phyloP scores from a whole-genome alignment of 2,113 vertebrate genomes.

The Podarcis muralis region DNA sequence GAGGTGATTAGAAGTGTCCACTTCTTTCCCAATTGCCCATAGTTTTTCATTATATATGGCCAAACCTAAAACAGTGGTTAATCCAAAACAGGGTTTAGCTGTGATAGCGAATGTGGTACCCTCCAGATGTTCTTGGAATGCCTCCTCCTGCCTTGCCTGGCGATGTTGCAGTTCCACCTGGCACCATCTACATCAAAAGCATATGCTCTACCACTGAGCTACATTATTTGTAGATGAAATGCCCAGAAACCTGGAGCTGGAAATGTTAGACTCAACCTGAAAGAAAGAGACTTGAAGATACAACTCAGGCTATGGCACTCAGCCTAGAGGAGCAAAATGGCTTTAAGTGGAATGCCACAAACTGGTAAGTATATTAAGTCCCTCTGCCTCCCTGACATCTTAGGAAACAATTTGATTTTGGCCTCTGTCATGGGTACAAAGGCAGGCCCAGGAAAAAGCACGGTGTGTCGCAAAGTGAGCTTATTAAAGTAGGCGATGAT shows the following conservation, averaged over 20 bases:
- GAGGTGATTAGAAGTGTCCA: too few species aligned
- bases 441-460: constrained; percentile 47
- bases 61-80: background rate
- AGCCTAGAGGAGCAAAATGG: constrained; percentile 12
- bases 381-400: constrained; percentile 16
- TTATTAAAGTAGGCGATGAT: constrained; percentile 45
- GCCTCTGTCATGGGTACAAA: constrained; percentile 17
- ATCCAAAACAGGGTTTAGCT: background rate
- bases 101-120: background rate
- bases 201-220: too few species aligned
- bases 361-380: constrained; percentile 58
- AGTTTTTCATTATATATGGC: background rate
- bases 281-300: background rate
- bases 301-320: background rate
- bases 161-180: background rate
- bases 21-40: background rate
- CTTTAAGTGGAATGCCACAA: constrained; percentile 29
- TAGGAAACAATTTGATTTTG: constrained; percentile 38
- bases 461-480: constrained; percentile 51
- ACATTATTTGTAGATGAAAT: constrained; percentile 32
- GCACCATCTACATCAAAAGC: too few species aligned
- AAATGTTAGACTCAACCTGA: constrained; percentile 40
- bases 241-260: background rate
- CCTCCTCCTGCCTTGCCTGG: background rate
- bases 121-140: background rate